Conservation (phyloP, 2,113 vertebrate species). For the Lophura nycthemera region DNA sequence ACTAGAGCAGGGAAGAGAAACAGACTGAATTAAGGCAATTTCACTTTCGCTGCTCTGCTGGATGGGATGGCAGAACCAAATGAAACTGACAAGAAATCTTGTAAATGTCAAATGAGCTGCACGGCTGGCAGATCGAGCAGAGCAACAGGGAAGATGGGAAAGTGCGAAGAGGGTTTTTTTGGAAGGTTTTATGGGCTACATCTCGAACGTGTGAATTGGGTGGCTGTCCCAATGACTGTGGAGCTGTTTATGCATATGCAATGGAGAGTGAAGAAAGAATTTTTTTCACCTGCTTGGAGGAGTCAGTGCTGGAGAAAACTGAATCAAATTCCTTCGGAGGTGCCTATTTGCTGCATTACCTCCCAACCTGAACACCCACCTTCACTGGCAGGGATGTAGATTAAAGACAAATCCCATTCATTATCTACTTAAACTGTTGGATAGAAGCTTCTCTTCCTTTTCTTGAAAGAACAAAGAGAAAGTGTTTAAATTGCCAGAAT, state of each 20-base stretch:
- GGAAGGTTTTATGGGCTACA: constrained; percentile 65
- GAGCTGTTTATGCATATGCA: constrained; percentile 69
- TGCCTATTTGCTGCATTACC: not conserved
- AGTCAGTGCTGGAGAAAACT: constrained; percentile 17
- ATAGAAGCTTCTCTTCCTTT: not conserved
- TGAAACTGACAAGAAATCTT: constrained; percentile 72
- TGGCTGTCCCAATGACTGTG: constrained; percentile 57
- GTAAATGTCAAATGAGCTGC: constrained; percentile 73
- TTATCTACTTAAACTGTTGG: not conserved
- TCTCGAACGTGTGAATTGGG: constrained; percentile 54
- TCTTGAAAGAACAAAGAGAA: constrained; percentile 1
- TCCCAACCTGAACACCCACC: not conserved
- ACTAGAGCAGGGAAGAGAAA: constrained; percentile 59
- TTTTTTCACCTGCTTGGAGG: constrained; percentile 47
- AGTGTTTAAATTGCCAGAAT: not conserved
- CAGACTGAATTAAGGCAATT: constrained; percentile 63
- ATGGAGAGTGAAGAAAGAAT: constrained; percentile 55
- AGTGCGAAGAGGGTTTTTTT: constrained; percentile 54
- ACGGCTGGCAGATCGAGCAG: constrained; percentile 63
- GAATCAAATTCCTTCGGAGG: not conserved
- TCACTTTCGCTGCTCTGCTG: constrained; percentile 63
- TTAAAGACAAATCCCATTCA: not conserved
- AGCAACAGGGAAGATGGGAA: constrained; percentile 61
- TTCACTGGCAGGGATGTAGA: not conserved
- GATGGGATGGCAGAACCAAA: constrained; percentile 64